These are phyloP conservation scores for Perdix hodgsoniae DNA, from an alignment of 2,797 vertebrate genomes.

Conservation along the genomic window DNA sequence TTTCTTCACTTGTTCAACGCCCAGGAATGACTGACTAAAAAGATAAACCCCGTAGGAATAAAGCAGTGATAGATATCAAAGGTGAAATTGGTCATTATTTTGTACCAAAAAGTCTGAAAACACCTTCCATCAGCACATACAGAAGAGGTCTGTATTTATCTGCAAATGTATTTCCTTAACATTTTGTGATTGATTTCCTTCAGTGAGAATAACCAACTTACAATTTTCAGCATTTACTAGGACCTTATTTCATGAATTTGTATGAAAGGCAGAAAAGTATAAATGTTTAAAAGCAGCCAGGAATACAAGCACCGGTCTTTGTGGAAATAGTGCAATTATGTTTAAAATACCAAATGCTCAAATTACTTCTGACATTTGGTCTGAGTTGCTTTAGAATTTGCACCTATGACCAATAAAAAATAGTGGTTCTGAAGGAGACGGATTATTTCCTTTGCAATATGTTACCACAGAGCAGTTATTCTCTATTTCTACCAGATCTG, in stretches of 20 bases:
- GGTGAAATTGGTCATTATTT: constrained; percentile 36
- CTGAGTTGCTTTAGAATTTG: constrained; percentile 34
- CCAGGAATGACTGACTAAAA: constrained; percentile 16
- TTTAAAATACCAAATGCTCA: constrained; percentile 38
- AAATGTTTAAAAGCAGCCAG: constrained; percentile 49
- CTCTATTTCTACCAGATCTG: constrained; percentile 16
- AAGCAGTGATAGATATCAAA: constrained; percentile 10
- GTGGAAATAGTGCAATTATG: constrained; percentile 26
- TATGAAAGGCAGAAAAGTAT: constrained; percentile 43
- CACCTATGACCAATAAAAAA: constrained; percentile 41
- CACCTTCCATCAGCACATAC: not conserved
- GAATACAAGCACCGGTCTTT: not conserved
- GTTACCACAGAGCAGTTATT: constrained; percentile 38
- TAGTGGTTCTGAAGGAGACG: constrained; percentile 2
- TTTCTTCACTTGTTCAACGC: not conserved
- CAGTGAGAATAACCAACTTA: constrained; percentile 40
- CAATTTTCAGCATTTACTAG: constrained; percentile 54
- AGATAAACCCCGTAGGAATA: not conserved
- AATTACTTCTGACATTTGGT: constrained; percentile 57
- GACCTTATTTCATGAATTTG: constrained; percentile 36
- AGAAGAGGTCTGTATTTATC: constrained; percentile 23
- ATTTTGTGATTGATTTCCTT: constrained; percentile 31
- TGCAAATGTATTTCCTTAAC: constrained; percentile 24
- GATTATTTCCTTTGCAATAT: constrained; percentile 43
- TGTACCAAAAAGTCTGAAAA: constrained; percentile 2